Base-by-base conservation (phyloP, 2,113 vertebrate genomes). In the Ctenodactylus gundi region DNA sequence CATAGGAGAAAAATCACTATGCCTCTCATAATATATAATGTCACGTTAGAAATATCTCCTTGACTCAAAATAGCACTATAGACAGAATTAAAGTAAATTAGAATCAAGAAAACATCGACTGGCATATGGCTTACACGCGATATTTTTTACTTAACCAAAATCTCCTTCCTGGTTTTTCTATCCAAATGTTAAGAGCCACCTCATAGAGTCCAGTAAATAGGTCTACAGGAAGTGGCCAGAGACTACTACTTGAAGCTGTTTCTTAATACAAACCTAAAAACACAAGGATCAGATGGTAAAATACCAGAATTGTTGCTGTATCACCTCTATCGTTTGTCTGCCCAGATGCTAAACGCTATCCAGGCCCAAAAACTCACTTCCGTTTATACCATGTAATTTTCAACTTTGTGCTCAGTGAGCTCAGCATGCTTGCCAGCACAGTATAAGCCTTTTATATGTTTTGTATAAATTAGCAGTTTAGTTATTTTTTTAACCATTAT, bases 231-330 rank as follows among this genome's bases (percentile, higher is more conserved):
- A 75, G 46, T 44, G 49, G 31, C 55, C 51, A 67, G 31, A 73
- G 46, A 84, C 31, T 67, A 51, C 6, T 27, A 82, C 90, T 89
- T 65, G 51, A 81, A 5, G 39, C 34, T 49, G 14, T 83, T 94
- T 75, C 36, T 75, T 44, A 64, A 44, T 34, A 60, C 88, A 18
- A 80, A 75, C 18, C 92, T 87, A 88, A 87, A 68, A 94, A 82
- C 7, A 20, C 4, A 58, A 76, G 58, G 31, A 85, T 57, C 27
- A 76, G 34, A 65, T 25, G 25, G 77, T 31, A 72, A 76, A 25
- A 29, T 18, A 72, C 77, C 12, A 53, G 25, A 65, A 77, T 65
- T 82, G 67, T 25, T 55, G 36, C 13, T n/a, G 41, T 49, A 18
- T 70, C 70, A 31, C 34, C 27, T 81, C 58, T 95, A 31, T n/a